Evolutionary conservation across 2,888 invertebrate species (phyloP).

Genomic region (Drosophila tripunctata): DNA sequence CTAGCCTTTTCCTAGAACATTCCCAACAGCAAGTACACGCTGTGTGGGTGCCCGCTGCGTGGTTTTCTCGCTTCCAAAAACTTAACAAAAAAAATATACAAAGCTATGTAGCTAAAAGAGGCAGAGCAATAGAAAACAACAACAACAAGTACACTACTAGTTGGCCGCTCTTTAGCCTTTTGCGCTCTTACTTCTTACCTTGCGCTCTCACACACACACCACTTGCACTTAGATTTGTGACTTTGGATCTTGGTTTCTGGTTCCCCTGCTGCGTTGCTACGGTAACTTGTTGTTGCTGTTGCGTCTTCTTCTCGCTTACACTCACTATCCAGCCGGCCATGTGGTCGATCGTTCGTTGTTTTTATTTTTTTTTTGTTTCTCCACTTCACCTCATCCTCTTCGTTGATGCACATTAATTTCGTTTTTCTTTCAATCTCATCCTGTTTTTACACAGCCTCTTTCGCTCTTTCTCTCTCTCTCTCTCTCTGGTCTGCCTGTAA

Average conservation of each 20-base stretch:
- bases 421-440: slow-evolving; percentile 68
- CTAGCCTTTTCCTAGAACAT: slow-evolving; percentile 38
- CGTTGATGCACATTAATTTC: slow-evolving; percentile 43
- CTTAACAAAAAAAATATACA: slow-evolving; percentile 25
- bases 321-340: slow-evolving; percentile 53
- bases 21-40: slow-evolving; percentile 12
- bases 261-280: slow-evolving; percentile 65
- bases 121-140: slow-evolving; percentile 5
- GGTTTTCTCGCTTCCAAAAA: slow-evolving; percentile 39
- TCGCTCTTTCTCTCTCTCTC: slow-evolving; percentile 5
- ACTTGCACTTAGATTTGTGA: slow-evolving; percentile 5
- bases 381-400: slow-evolving; percentile 18
- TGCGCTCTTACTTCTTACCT: slow-evolving; percentile 35
- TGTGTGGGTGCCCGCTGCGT: slow-evolving; percentile 47
- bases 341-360: slow-evolving; percentile 48
- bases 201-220: slow-evolving; percentile 12
- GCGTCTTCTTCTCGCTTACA: slow-evolving; percentile 30
- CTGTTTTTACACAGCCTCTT: slow-evolving; percentile 48
- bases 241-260: slow-evolving; percentile 38
- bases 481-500: slow-evolving; percentile 33
- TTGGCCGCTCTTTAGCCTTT: slow-evolving; percentile 5
- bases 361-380: slow-evolving; percentile 27
- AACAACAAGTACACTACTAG: slow-evolving; percentile 23
- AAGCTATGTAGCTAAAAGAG: slow-evolving; percentile 4
- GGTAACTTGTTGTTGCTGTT: slow-evolving; percentile 62